Evolutionary conservation across 2,797 vertebrate genomes (phyloP).

Genomic region (Eidolon dupreanum): DNA sequence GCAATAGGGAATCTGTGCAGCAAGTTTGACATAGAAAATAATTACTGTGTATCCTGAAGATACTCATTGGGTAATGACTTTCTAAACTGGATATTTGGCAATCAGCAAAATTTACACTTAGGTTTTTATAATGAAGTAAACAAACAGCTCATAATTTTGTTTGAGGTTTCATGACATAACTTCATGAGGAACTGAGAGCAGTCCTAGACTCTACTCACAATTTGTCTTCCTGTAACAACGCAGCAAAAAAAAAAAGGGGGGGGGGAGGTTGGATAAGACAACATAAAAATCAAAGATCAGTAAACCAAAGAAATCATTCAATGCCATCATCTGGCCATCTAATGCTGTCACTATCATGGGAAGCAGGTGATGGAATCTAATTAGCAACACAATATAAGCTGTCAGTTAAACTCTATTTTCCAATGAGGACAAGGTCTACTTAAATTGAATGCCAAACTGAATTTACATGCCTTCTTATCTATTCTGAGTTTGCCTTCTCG

Average conservation of each 20-base stretch:
- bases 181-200: neutral
- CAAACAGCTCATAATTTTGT: neutral
- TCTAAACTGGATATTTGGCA: neutral
- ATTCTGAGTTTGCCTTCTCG: neutral
- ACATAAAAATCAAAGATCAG: neutral
- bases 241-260: accelerated
- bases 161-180: neutral
- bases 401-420: neutral
- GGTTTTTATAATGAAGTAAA: neutral
- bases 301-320: neutral
- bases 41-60: neutral
- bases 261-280: accelerated
- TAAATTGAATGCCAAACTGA: neutral
- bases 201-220: neutral
- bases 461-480: neutral
- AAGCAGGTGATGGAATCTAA: neutral
- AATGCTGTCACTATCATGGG: neutral
- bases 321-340: neutral
- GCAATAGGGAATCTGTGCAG: neutral
- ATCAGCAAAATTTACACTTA: neutral
- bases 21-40: neutral
- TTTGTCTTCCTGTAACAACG: neutral
- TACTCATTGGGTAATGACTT: neutral
- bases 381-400: neutral
- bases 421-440: neutral